phyloP scores from a whole-genome alignment of 2,888 invertebrate species.

The Uropetala carovei region DNA sequence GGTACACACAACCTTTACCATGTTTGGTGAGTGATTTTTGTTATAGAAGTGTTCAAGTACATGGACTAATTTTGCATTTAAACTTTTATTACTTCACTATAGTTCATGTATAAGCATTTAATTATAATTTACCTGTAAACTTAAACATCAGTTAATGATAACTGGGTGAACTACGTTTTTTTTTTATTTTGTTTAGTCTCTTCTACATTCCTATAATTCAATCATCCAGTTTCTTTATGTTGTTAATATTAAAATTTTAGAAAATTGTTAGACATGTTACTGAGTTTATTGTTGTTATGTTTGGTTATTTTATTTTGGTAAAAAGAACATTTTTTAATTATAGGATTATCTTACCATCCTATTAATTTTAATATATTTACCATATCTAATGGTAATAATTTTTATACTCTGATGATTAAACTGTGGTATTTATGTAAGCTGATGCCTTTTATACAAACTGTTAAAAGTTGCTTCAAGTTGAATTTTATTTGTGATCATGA shows the following conservation, averaged over 20 bases:
- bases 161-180: background rate
- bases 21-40: background rate
- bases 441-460: slow-evolving; percentile 39
- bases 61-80: background rate
- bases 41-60: background rate
- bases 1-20: background rate
- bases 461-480: slow-evolving; percentile 8
- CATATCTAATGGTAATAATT: slow-evolving; percentile 43
- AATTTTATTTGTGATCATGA: background rate
- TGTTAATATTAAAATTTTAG: slow-evolving; percentile 37
- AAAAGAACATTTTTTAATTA: slow-evolving; percentile 40
- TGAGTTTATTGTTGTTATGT: slow-evolving; percentile 57
- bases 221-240: slow-evolving; percentile 39
- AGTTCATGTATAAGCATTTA: background rate
- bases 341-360: background rate
- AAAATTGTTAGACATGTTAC: slow-evolving; percentile 56
- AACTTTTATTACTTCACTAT: background rate
- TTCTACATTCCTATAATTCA: slow-evolving; percentile 55
- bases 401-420: slow-evolving; percentile 46
- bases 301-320: slow-evolving; percentile 53
- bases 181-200: background rate
- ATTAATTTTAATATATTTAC: slow-evolving; percentile 31
- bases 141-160: background rate
- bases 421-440: slow-evolving; percentile 42
- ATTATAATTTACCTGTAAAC: background rate